These are phyloP conservation scores for Ormyrus labotus DNA, from an alignment of 2,888 invertebrate species.

Conservation along the genomic window DNA sequence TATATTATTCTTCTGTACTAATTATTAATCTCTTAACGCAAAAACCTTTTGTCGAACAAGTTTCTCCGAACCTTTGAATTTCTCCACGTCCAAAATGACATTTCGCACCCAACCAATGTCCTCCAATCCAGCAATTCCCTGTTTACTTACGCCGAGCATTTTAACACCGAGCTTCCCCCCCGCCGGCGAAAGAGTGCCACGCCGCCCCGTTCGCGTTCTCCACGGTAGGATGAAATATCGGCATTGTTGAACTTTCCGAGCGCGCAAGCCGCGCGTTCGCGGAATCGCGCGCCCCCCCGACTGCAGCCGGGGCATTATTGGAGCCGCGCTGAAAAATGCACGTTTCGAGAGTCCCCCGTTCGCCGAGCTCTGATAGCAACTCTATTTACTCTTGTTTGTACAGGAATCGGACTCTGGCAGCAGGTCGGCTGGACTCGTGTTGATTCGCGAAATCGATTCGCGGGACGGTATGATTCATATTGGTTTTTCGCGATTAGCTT, in stretches of 20 bases:
- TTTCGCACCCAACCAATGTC: too few relatives aligned
- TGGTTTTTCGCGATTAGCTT: neutral
- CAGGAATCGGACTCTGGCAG: neutral
- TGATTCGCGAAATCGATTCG: neutral
- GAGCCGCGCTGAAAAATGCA: slow-evolving; percentile 26
- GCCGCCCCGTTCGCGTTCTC: too few relatives aligned
- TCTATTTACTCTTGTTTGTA: neutral
- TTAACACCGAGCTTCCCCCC: neutral
- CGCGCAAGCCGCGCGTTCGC: neutral
- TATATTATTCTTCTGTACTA: too few relatives aligned
- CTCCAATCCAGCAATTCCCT: neutral
- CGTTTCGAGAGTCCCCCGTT: neutral
- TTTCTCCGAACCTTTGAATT: too few relatives aligned
- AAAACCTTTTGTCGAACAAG: too few relatives aligned
- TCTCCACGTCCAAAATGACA: too few relatives aligned
- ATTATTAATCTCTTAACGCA: too few relatives aligned
- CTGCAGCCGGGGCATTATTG: slow-evolving; percentile 2
- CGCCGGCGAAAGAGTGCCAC: neutral
- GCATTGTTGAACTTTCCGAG: slow-evolving; percentile 21
- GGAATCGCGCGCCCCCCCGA: neutral
- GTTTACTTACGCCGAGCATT: slow-evolving; percentile 31
- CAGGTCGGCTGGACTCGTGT: neutral
- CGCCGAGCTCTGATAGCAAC: neutral
- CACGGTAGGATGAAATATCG: slow-evolving; percentile 21
- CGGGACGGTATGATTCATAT: neutral